Percentiles rank a stretch among this genome's conserved stretches.
phyloP scores from a whole-genome alignment of 2,888 invertebrate genomes.

The Drosophila pegasa region DNA sequence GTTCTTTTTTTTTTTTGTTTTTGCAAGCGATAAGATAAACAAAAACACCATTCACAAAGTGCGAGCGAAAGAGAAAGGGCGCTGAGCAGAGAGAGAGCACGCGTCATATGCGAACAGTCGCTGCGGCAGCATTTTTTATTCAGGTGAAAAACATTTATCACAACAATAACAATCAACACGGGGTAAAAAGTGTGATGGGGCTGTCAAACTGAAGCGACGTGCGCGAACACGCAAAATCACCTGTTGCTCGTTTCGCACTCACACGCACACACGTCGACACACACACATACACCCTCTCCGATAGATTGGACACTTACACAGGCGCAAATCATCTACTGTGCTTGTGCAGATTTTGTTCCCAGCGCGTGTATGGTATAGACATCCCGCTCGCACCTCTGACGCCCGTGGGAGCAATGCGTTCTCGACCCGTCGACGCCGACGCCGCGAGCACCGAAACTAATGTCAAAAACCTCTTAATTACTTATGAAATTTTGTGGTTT shows the following conservation, averaged over 20 bases:
- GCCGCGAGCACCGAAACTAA: constrained; percentile 39
- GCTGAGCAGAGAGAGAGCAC: neutral
- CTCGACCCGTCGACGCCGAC: constrained; percentile 6
- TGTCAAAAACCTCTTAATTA: constrained; percentile 77
- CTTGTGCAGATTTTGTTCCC: constrained; percentile 57
- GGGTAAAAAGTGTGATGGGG: constrained; percentile 50
- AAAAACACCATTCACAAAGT: constrained; percentile 36
- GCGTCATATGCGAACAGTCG: constrained; percentile 22
- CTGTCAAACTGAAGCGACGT: constrained; percentile 42
- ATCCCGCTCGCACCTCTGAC: constrained; percentile 50
- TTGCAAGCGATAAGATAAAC: constrained; percentile 67
- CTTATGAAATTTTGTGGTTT: constrained; percentile 41
- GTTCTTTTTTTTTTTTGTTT: constrained; percentile 33
- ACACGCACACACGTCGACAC: constrained; percentile 4
- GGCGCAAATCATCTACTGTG: constrained; percentile 19
- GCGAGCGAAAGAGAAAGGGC: constrained; percentile 16
- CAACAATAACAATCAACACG: constrained; percentile 54
- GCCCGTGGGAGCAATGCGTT: constrained; percentile 26
- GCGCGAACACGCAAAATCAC: constrained; percentile 64
- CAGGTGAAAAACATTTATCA: constrained; percentile 64
- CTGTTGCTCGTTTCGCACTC: constrained; percentile 51
- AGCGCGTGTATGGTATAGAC: constrained; percentile 34
- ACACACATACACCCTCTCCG: constrained; percentile 1
- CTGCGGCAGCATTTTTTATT: constrained; percentile 32
- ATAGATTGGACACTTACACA: constrained; percentile 38